A percentile compares a stretch with the other conserved stretches of the same genome.
phyloP scores from a whole-genome alignment of 2,888 invertebrate species.

The Ephialtes manifestator region DNA sequence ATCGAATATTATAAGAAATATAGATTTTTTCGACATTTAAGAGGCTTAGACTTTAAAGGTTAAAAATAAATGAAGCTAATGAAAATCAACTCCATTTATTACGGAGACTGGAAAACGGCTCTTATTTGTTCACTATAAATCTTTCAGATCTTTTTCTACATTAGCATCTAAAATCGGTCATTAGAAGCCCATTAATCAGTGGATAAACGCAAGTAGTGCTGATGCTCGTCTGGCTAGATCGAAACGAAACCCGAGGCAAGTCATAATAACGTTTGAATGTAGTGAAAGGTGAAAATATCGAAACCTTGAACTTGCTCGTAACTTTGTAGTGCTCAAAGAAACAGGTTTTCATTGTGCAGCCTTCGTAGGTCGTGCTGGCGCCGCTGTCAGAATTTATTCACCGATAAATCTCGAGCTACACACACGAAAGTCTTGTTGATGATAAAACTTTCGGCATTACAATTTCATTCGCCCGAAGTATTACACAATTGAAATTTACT shows the following conservation, averaged over 20 bases:
- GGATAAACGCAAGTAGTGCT: background rate
- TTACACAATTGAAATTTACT: background rate
- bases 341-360: background rate
- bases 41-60: too few species aligned
- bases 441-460: background rate
- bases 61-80: background rate
- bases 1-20: too few species aligned
- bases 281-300: slow-evolving; percentile 8
- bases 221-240: background rate
- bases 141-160: background rate
- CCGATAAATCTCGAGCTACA: background rate
- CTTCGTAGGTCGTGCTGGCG: background rate
- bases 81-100: background rate
- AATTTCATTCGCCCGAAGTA: background rate
- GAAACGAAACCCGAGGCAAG: background rate
- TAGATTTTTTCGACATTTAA: too few species aligned
- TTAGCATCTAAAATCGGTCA: background rate
- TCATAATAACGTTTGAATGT: background rate
- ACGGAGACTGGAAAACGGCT: background rate
- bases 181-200: background rate
- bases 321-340: background rate
- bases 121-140: background rate
- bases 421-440: background rate
- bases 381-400: background rate
- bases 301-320: slow-evolving; percentile 18